These are phyloP conservation scores for Standfussiana lucernea DNA, from an alignment of 2,888 invertebrate genomes.

Conservation along the genomic window DNA sequence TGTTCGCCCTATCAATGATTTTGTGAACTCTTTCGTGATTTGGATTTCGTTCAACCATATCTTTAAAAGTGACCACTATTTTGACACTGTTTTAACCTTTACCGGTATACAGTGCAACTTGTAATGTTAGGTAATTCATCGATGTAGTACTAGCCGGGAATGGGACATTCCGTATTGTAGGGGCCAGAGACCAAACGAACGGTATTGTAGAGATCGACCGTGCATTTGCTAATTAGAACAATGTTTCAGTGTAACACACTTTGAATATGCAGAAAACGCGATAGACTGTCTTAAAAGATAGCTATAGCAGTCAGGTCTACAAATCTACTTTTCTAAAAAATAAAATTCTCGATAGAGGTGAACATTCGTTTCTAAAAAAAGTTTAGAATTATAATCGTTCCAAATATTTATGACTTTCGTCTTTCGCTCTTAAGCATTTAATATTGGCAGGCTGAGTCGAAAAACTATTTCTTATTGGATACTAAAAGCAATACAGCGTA, in stretches of 20 bases:
- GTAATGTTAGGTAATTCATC: background rate
- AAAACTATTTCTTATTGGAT: conserved; percentile 36
- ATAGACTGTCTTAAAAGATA: background rate
- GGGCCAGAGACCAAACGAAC: conserved; percentile 6
- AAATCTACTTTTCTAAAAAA: background rate
- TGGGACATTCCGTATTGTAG: background rate
- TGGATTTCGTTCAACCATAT: background rate
- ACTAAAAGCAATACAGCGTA: conserved; percentile 17
- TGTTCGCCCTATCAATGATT: background rate
- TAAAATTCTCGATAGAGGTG: background rate
- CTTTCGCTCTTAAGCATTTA: background rate
- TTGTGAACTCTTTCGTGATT: background rate
- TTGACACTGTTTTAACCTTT: background rate
- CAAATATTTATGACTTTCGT: conserved; percentile 35
- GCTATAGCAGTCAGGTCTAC: background rate
- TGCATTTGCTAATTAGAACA: conserved; percentile 17
- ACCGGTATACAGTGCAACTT: background rate
- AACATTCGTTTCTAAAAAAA: background rate
- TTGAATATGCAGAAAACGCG: background rate
- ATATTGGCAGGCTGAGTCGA: conserved; percentile 12
- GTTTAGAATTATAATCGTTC: conserved; percentile 3
- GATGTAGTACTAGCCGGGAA: background rate
- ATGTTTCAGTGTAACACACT: background rate
- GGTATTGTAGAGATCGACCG: background rate
- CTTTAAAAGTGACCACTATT: background rate